phyloP scores from a whole-genome alignment of 2,113 vertebrate species.

The Petaurus breviceps region DNA sequence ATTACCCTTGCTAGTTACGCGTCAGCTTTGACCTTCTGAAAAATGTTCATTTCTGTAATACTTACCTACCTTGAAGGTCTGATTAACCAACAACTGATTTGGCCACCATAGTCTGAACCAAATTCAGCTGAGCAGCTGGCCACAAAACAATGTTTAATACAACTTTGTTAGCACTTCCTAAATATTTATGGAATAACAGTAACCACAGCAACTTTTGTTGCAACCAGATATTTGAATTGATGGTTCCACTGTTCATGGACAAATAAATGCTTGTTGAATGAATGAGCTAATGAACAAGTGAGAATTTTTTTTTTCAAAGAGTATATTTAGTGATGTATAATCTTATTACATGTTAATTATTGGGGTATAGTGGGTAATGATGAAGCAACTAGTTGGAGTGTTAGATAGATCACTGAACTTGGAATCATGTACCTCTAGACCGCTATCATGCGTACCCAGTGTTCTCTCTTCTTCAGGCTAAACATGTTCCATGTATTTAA shows the following conservation, averaged over 20 bases:
- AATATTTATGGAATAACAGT: not conserved
- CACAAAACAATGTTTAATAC: not conserved
- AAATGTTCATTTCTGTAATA: not conserved
- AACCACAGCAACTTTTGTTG: not conserved
- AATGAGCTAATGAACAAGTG: not conserved
- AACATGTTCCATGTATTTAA: too few species aligned
- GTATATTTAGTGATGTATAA: not conserved
- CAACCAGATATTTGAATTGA: slow-evolving; percentile 39
- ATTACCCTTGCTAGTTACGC: not conserved
- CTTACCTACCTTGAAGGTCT: not conserved
- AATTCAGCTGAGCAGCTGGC: not conserved
- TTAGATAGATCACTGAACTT: too few species aligned
- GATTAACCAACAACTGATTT: not conserved
- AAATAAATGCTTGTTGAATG: not conserved
- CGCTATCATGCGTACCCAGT: too few species aligned
- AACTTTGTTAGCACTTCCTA: not conserved
- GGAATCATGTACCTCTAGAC: too few species aligned
- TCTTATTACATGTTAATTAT: too few species aligned
- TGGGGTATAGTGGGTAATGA: too few species aligned
- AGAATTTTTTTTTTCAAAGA: not conserved
- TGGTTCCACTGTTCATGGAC: not conserved
- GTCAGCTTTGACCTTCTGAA: not conserved
- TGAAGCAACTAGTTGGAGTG: too few species aligned
- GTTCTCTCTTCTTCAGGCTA: too few species aligned
- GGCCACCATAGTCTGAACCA: not conserved